phyloP scores from a whole-genome alignment of 1,140 invertebrate genomes.

The Samia ricini region DNA sequence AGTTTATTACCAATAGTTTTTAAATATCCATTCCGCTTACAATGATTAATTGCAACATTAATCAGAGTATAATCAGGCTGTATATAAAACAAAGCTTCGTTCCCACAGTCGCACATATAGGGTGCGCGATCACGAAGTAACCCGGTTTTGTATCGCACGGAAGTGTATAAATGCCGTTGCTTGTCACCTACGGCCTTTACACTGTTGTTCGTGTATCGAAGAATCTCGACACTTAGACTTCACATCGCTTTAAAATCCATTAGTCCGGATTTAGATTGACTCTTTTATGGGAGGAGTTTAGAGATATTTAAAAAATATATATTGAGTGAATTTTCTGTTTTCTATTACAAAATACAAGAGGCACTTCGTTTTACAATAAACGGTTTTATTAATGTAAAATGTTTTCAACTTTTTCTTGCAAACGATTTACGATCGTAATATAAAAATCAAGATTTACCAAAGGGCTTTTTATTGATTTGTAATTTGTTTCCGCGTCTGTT shows the following conservation, averaged over 20 bases:
- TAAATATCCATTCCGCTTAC: no score
- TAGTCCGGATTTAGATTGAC: slow-evolving; percentile 18
- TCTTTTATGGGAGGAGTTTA: slow-evolving; percentile 7
- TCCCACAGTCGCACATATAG: slow-evolving; percentile 71
- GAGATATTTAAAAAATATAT: no score
- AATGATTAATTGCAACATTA: no score
- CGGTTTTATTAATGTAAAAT: background rate
- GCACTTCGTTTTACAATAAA: no score
- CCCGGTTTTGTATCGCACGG: slow-evolving; percentile 63
- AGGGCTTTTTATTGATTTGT: slow-evolving; percentile 11
- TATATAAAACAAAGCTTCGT: slow-evolving; percentile 53
- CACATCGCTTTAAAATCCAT: slow-evolving; percentile 17
- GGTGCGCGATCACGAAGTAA: slow-evolving; percentile 70
- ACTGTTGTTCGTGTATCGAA: slow-evolving; percentile 39
- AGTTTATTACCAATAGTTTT: no score
- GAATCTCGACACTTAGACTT: slow-evolving; percentile 31
- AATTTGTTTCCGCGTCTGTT: slow-evolving; percentile 29
- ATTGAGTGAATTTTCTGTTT: no score
- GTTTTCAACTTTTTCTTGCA: background rate
- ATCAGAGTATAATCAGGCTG: slow-evolving; percentile 27
- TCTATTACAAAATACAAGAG: no score
- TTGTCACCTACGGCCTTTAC: slow-evolving; percentile 69
- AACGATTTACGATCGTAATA: background rate
- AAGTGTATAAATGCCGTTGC: slow-evolving; percentile 62
- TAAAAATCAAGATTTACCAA: background rate